Base-by-base conservation (phyloP, 2,113 vertebrate species). In the Phasianus colchicus region DNA sequence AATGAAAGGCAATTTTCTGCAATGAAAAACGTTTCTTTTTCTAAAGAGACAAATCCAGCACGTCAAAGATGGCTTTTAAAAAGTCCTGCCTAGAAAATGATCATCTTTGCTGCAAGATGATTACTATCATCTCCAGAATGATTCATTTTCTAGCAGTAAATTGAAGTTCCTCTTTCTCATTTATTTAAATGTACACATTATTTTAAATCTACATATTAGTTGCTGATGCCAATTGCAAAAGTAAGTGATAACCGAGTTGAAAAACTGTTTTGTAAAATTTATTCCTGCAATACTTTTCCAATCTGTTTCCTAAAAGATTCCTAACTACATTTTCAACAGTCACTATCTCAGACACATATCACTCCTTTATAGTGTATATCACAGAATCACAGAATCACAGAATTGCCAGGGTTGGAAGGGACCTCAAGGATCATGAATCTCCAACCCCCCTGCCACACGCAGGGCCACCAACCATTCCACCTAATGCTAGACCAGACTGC, bases 1-100 rank as follows among this genome's bases (percentile, higher is more conserved):
- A 71, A 64, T 40, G 82, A 89, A 89, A 91, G 55, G 54, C 47
- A 80, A 64, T 81, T 87, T 94, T 86, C 55, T 89, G 55, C 64
- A 71, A 71, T 43, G 63, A 58, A 95, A 89, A 91, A 76, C 38
- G 38, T 74, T 45, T 15, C 17, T 60, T 80, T 89, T 83, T 74
- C 58, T 55, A 61, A 50, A 83, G 73, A 71, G 55, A 78, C 9
- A 89, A 83, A 92, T 40, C 34, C 22, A 67, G 34, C 27, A 77
- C 9, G 38, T 89, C 64, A 92, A 74, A 87, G 20, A 88, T n/a
- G 19, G 4, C 52, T 86, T 90, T 92, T 75, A 57, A 71, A 45
- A 77, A 85, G 36, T 58, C 57, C 66, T 92, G 78, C 66, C 24
- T 85, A 0, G 0, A 87, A 88, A 95, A 91, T 75, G 55, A 81